These are phyloP conservation scores for Imbricaverruca yamaguchii DNA, from an alignment of 2,888 invertebrate species.

Conservation along the genomic window DNA sequence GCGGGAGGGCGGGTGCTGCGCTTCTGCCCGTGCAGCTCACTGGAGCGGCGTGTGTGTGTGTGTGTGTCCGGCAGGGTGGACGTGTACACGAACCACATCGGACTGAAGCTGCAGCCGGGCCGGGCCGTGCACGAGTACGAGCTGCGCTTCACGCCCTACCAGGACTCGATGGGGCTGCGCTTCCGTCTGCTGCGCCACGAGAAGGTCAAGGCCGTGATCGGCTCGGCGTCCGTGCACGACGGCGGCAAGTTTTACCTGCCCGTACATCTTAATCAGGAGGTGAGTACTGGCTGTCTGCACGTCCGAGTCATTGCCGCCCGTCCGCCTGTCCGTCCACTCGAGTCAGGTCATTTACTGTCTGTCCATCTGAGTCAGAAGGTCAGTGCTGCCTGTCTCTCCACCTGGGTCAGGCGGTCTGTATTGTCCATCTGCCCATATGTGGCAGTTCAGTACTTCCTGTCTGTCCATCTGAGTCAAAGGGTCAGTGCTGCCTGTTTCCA, in stretches of 20 bases:
- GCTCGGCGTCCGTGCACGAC: constrained; percentile 31
- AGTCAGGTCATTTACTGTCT: too few species aligned
- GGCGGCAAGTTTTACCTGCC: constrained; percentile 32
- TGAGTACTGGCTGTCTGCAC: neutral
- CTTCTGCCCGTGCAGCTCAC: neutral
- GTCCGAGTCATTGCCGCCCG: too few species aligned
- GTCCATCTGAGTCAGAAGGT: too few species aligned
- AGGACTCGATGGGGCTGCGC: constrained; percentile 30
- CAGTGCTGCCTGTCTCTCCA: too few species aligned
- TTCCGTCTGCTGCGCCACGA: constrained; percentile 27
- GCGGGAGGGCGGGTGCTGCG: neutral
- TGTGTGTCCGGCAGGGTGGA: neutral
- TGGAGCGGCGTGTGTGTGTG: too few species aligned
- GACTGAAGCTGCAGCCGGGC: constrained; percentile 24
- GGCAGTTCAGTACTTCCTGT: too few species aligned
- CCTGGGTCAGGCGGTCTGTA: too few species aligned
- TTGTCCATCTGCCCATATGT: too few species aligned
- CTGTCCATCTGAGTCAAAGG: too few species aligned
- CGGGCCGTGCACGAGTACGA: constrained; percentile 32
- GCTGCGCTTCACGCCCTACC: constrained; percentile 30
- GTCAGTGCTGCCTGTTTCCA: too few species aligned
- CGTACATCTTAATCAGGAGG: constrained; percentile 26
- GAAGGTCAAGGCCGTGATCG: constrained; percentile 27
- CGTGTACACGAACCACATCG: constrained; percentile 29
- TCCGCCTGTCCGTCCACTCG: too few species aligned